These are phyloP conservation scores for Spialia ferax DNA, from an alignment of 2,888 invertebrate genomes.

Conservation along the genomic window DNA sequence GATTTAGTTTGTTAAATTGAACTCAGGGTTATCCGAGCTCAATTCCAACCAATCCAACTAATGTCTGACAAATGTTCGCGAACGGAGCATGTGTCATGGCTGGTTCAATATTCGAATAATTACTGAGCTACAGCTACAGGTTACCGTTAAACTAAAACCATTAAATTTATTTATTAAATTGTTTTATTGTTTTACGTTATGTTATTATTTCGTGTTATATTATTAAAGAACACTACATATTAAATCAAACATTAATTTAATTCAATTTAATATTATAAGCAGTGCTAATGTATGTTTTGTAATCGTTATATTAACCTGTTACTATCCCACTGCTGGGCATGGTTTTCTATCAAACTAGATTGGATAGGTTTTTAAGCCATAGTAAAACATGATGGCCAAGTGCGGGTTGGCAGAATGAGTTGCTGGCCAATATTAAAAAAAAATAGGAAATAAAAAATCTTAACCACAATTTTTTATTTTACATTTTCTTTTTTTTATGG, in stretches of 20 bases:
- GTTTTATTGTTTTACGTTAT: neutral
- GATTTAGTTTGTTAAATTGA: neutral
- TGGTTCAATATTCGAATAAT: neutral
- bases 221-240: too few relatives aligned
- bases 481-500: neutral
- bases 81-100: neutral
- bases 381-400: too few relatives aligned
- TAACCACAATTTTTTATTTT: too few relatives aligned
- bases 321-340: too few relatives aligned
- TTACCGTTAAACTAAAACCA: conserved; percentile 13
- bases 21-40: conserved; percentile 1
- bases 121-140: neutral
- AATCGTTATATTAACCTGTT: too few relatives aligned
- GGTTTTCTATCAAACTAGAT: too few relatives aligned
- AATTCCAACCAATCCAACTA: neutral
- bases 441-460: too few relatives aligned
- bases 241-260: too few relatives aligned
- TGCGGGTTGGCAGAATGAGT: too few relatives aligned
- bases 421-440: neutral
- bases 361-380: too few relatives aligned
- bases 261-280: too few relatives aligned
- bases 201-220: neutral
- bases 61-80: neutral
- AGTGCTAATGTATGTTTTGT: too few relatives aligned
- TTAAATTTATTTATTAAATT: conserved; percentile 5